Conservation (phyloP, 2,797 vertebrate species). For the Poecilia picta region DNA sequence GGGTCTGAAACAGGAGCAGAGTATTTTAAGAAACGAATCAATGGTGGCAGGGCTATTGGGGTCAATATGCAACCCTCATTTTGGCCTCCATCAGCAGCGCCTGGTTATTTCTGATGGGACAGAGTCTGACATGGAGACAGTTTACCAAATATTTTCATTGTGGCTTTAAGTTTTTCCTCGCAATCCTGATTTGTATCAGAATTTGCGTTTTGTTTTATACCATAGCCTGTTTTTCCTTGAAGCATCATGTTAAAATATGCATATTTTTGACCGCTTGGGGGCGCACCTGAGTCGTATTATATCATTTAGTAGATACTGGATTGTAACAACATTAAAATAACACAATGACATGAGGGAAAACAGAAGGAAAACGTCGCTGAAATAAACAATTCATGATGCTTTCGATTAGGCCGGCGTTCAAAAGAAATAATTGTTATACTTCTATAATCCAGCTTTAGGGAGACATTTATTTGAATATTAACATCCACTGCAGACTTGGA, state of each 20-base stretch:
- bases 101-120: constrained; percentile 64
- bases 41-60: not conserved
- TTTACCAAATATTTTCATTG: constrained; percentile 26
- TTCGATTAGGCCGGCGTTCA: not conserved
- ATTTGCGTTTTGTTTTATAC: not conserved
- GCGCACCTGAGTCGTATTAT: not conserved
- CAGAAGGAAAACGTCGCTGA: not conserved
- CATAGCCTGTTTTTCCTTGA: not conserved
- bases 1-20: constrained; percentile 17
- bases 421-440: not conserved
- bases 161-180: constrained; percentile 37
- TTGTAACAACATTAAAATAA: not conserved
- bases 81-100: constrained; percentile 43
- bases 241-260: too few species aligned
- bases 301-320: not conserved
- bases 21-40: constrained; percentile 49
- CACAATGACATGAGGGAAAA: not conserved
- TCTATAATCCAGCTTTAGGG: not conserved
- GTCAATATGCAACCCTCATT: constrained; percentile 22
- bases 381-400: not conserved
- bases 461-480: not conserved
- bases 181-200: constrained; percentile 14
- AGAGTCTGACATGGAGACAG: constrained; percentile 38
- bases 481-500: not conserved
- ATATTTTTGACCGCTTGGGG: not conserved